A percentile compares a stretch with the other conserved stretches of the same genome.
phyloP scores from a whole-genome alignment of 2,113 vertebrate species.

The Mola mola region DNA sequence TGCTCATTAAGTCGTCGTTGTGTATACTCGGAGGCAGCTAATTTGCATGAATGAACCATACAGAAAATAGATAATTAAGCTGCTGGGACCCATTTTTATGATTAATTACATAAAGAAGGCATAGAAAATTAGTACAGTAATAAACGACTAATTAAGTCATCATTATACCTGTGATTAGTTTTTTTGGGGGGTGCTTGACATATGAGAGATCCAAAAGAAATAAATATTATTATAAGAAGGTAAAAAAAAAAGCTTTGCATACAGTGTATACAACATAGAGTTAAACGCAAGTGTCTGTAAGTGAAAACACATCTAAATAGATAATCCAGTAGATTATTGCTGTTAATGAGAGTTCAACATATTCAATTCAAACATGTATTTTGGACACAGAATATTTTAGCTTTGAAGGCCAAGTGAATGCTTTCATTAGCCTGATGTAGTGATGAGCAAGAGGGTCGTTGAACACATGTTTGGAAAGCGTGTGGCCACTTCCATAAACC shows the following conservation, averaged over 20 bases:
- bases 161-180: constrained; percentile 45
- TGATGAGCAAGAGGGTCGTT: too few species aligned
- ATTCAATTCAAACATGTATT: too few species aligned
- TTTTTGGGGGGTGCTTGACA: not conserved
- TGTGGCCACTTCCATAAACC: too few species aligned
- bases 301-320: too few species aligned
- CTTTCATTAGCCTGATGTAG: not conserved
- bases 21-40: constrained; percentile 45
- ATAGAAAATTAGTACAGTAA: constrained; percentile 58
- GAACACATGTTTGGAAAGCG: too few species aligned
- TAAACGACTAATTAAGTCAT: constrained; percentile 54
- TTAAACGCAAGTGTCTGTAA: not conserved
- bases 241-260: too few species aligned
- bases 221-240: too few species aligned
- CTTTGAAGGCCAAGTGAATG: not conserved
- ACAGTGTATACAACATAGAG: not conserved
- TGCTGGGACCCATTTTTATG: constrained; percentile 68
- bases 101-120: constrained; percentile 62
- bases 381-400: too few species aligned
- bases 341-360: too few species aligned
- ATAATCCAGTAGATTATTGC: too few species aligned
- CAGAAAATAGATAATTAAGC: constrained; percentile 67
- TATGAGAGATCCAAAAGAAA: not conserved
- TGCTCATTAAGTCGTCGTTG: constrained; percentile 66
- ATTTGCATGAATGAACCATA: constrained; percentile 71